Evolutionary conservation across 1,140 invertebrate species (phyloP).

Genomic region (Diabrotica virgifera): DNA sequence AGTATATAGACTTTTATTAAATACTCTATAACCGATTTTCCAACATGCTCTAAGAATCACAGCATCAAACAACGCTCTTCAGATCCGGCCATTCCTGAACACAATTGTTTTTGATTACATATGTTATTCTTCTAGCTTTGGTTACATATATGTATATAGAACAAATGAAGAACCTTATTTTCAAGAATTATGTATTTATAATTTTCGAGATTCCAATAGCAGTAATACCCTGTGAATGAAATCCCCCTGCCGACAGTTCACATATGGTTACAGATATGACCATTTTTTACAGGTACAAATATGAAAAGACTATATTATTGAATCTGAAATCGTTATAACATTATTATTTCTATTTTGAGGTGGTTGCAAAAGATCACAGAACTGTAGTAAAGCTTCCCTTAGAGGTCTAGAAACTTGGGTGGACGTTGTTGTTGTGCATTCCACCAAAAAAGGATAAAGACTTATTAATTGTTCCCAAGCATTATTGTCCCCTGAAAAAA

Average conservation of each 20-base stretch:
- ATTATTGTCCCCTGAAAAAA: conserved; percentile 69
- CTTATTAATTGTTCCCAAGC: conserved; percentile 92
- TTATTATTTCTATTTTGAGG: conserved; percentile 47
- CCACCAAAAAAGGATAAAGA: conserved; percentile 87
- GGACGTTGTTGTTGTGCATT: conserved; percentile 77
- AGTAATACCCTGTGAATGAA: neutral
- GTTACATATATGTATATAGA: neutral
- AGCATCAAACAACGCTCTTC: neutral
- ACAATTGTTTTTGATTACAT: neutral
- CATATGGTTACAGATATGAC: conserved; percentile 18
- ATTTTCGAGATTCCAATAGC: no score
- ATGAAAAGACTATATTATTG: conserved; percentile 15
- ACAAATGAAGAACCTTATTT: neutral
- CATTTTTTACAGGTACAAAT: conserved; percentile 19
- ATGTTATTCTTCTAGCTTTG: neutral
- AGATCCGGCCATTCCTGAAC: neutral
- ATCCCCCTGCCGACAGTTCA: neutral
- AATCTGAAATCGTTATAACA: conserved; percentile 25
- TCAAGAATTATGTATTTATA: neutral
- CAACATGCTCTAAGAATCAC: neutral
- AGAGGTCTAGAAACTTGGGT: conserved; percentile 79
- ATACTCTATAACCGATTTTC: no score
- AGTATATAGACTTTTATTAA: no score
- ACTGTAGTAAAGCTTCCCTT: conserved; percentile 83
- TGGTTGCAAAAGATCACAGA: conserved; percentile 78